These are phyloP conservation scores for Drosophila guanche DNA, from an alignment of 1,140 invertebrate genomes.

Conservation along the genomic window DNA sequence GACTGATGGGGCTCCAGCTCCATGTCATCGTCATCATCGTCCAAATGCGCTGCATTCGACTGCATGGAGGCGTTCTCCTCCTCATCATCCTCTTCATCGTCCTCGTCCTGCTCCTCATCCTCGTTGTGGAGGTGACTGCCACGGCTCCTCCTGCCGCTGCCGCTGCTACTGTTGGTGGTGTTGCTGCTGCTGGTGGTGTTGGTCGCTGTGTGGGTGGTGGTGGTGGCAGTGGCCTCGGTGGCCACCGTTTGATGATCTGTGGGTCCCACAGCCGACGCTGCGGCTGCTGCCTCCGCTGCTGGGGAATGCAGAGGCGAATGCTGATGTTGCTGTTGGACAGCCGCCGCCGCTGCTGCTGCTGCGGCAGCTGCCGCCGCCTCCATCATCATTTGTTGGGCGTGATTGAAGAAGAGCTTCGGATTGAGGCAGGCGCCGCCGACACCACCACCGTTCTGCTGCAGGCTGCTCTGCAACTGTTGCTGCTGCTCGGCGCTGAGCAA, in stretches of 20 bases:
- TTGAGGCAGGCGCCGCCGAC: constrained; percentile 73
- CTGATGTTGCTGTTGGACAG: constrained; percentile 65
- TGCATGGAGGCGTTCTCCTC: constrained; percentile 70
- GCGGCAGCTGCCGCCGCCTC: constrained; percentile 78
- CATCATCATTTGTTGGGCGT: constrained; percentile 83
- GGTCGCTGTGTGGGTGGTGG: background rate
- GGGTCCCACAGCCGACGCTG: too few species aligned
- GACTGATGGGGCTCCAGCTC: constrained; percentile 51
- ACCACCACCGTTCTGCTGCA: constrained; percentile 69
- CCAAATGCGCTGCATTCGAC: constrained; percentile 46
- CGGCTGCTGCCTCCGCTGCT: constrained; percentile 27
- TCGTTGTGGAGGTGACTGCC: constrained; percentile 30
- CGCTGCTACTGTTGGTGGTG: constrained; percentile 18
- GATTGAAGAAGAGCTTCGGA: constrained; percentile 80
- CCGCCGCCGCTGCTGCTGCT: constrained; percentile 66
- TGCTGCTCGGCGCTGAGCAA: constrained; percentile 74
- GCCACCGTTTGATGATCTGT: too few species aligned
- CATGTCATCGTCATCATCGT: constrained; percentile 45
- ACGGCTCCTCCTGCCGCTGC: constrained; percentile 21
- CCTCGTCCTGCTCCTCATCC: constrained; percentile 35
- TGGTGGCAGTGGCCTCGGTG: background rate
- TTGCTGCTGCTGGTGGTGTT: constrained; percentile 5
- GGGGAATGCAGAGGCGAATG: constrained; percentile 73
- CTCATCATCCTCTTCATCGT: constrained; percentile 63
- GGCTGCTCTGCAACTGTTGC: constrained; percentile 69